These are phyloP conservation scores for Macropodus opercularis DNA, from an alignment of 2,797 vertebrate species.

Conservation along the genomic window DNA sequence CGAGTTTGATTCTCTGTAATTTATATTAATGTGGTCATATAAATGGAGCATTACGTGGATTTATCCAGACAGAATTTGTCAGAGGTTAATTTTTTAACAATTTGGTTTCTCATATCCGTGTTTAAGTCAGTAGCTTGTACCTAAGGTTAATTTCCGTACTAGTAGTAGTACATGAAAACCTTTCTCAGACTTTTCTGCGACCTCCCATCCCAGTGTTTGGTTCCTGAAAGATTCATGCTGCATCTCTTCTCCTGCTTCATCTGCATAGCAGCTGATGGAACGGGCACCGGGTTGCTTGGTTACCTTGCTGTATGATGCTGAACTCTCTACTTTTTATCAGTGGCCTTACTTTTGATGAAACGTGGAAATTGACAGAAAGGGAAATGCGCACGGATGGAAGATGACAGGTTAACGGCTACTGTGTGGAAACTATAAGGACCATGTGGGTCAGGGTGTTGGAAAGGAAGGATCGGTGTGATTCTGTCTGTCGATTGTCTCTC, in stretches of 20 bases:
- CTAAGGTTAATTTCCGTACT: too few relatives aligned
- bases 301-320: slow-evolving; percentile 8
- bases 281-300: slow-evolving; percentile 5
- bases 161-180: too few relatives aligned
- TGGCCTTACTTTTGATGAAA: slow-evolving; percentile 1
- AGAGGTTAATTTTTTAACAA: too few relatives aligned
- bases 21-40: too few relatives aligned
- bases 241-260: too few relatives aligned
- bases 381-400: background rate
- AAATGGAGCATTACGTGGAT: too few relatives aligned
- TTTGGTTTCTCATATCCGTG: too few relatives aligned
- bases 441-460: background rate
- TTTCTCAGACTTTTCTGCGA: background rate
- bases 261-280: background rate
- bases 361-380: slow-evolving; percentile 10
- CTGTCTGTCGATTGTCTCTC: background rate
- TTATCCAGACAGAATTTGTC: too few relatives aligned
- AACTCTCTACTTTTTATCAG: slow-evolving; percentile 9
- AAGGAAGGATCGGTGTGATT: too few relatives aligned
- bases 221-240: background rate
- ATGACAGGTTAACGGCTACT: slow-evolving; percentile 7
- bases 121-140: too few relatives aligned
- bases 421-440: background rate
- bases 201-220: background rate
- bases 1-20: too few relatives aligned